Evolutionary conservation across 2,797 vertebrate genomes (phyloP), one percentile per base, ranked within the genome.

Genomic region (Etheostoma nigrum): DNA sequence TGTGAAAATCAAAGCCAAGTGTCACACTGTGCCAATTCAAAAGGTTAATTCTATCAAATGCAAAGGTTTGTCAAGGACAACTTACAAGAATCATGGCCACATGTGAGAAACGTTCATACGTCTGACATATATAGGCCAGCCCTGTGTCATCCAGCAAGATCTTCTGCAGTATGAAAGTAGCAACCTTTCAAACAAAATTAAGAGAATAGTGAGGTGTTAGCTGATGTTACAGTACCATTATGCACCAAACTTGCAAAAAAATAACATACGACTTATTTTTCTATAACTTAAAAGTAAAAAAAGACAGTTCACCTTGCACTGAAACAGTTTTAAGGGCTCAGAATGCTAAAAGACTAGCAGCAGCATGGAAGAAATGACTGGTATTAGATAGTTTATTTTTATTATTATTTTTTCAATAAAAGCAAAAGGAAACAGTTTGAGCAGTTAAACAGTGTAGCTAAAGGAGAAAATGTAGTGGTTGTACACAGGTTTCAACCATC

Each of bases 71-170:
- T 42, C 12, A 13, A 10, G 9, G 27, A 49, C n/a, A 45, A 89
- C 96, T 95, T 89, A 99, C 98, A 91, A 99, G 95, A 88, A 99
- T 99, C 98, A 99, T 99, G 74, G 98, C 98, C 73, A 99, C 98
- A 3, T 99, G 98, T 71, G 98, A 99, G 93, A 99, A 99, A 52
- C 98, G 96, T 80, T 99, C 98, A 0, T 99, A 99, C 0, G 98
- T 99, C 94, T 99, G 98, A 87, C 98, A 99, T 83, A 99, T 99
- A 36, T 99, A 99, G 14, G 98, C 97, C 89, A 99, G 92, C 10
- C 98, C 98, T 51, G 98, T 99, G 93, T 99, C 98, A 88, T 99
- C 98, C 91, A 99, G 74, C 47, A 99, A 95, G 67, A 99, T 99
- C 94, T 99, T 99, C 94, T 99, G 98, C 51, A 99, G 94, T 87